These are phyloP conservation scores for Scleropages formosus DNA, from an alignment of 2,797 vertebrate species.

Conservation along the genomic window DNA sequence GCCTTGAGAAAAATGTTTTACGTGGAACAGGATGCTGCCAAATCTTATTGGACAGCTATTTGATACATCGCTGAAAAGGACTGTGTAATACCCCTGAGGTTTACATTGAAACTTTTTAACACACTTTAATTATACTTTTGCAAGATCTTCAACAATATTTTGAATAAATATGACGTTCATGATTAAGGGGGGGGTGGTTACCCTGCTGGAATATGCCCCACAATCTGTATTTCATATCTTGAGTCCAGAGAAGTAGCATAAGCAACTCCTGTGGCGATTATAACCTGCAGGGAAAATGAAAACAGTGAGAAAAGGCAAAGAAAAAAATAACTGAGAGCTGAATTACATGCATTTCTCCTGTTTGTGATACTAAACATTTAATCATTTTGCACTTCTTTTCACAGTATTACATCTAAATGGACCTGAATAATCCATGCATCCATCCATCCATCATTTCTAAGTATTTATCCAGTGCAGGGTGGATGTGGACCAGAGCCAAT, in stretches of 20 bases:
- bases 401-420: background rate
- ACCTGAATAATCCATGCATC: too few relatives aligned
- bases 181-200: constrained; percentile 49
- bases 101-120: too few relatives aligned
- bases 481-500: background rate
- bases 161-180: too few relatives aligned
- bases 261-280: constrained; percentile 78
- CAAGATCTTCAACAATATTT: too few relatives aligned
- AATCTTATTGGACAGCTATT: too few relatives aligned
- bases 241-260: constrained; percentile 81
- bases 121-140: too few relatives aligned
- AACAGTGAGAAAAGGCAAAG: background rate
- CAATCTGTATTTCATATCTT: constrained; percentile 78
- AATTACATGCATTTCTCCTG: background rate
- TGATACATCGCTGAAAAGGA: too few relatives aligned
- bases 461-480: background rate
- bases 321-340: too few relatives aligned
- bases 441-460: too few relatives aligned
- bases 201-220: constrained; percentile 86
- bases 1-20: background rate
- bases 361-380: background rate
- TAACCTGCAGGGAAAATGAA: constrained; percentile 67
- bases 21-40: too few relatives aligned
- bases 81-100: too few relatives aligned
- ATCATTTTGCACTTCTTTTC: background rate